These are phyloP conservation scores for Palloptera scutellata DNA, from an alignment of 2,888 invertebrate species.

Conservation along the genomic window DNA sequence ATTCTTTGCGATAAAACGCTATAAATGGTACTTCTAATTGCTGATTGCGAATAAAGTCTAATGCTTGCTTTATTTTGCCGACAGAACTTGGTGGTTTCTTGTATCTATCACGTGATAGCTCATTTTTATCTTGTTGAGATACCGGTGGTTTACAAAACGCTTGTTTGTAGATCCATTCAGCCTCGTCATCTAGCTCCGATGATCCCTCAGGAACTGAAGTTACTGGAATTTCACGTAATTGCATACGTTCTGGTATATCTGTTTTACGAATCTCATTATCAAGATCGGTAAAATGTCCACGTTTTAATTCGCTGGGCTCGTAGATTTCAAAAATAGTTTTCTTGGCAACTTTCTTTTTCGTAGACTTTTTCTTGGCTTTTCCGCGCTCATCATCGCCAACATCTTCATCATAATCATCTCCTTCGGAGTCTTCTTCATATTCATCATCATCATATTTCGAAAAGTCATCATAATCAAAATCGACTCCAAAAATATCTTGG, in stretches of 20 bases:
- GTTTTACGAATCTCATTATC: slow-evolving; percentile 90
- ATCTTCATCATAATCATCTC: slow-evolving; percentile 83
- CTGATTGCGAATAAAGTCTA: slow-evolving; percentile 96
- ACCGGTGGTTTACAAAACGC: slow-evolving; percentile 87
- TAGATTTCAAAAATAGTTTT: slow-evolving; percentile 94
- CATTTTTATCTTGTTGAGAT: slow-evolving; percentile 72
- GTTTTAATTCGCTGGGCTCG: slow-evolving; percentile 96
- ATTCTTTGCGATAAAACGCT: slow-evolving; percentile 97
- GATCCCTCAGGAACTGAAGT: slow-evolving; percentile 83
- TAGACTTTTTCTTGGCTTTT: slow-evolving; percentile 77
- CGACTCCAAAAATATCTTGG: slow-evolving; percentile 99
- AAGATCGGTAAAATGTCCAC: slow-evolving; percentile 93
- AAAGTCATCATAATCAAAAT: slow-evolving; percentile 94
- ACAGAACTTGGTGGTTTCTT: slow-evolving; percentile 76
- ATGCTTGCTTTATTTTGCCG: slow-evolving; percentile 90
- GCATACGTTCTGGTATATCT: slow-evolving; percentile 92
- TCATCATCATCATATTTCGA: slow-evolving; percentile 84
- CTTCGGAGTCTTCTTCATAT: slow-evolving; percentile 78
- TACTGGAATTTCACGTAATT: slow-evolving; percentile 87
- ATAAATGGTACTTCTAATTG: slow-evolving; percentile 98
- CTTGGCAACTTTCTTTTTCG: slow-evolving; percentile 74
- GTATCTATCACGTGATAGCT: slow-evolving; percentile 62
- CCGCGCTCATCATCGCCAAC: slow-evolving; percentile 73
- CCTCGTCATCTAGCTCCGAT: slow-evolving; percentile 90
- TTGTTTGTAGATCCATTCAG: slow-evolving; percentile 96